Evolutionary conservation across 2,888 invertebrate genomes (phyloP), one percentile per base, ranked within the genome.

Genomic region (Crematogaster levior): DNA sequence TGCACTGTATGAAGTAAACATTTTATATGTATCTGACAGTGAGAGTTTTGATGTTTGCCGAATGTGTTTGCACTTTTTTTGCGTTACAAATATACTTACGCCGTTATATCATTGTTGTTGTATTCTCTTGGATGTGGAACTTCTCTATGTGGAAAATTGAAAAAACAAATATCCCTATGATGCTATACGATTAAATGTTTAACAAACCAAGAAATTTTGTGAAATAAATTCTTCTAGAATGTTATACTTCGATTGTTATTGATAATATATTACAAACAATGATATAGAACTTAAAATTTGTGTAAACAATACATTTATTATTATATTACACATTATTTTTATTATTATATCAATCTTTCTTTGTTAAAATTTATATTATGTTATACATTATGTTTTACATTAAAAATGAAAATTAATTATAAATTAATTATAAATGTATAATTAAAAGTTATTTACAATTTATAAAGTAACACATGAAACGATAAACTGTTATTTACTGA

Each of bases 1-100:
- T 93, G 94, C 94, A 94, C 93, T 89, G 90, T 93, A 91, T 91
- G 91, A 91, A 87, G 86, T 86, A 88, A 89, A 89, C 88, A 88
- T 91, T 88, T 91, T 92, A 91, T 91, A 91, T 93, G 92, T 94
- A 94, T 94, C 94, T 94, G 94, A 94, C 94, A 93, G 93, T 94
- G 94, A 93, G 94, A 94, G 94, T 94, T 94, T 94, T 94, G 94
- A 94, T 94, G 93, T 94, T 90, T 93, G 92, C 92, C 92, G 92
- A 94, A 93, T 94, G 93, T 93, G 90, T 93, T 92, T 94, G 93
- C 94, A 94, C 93, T 90, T 90, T 90, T 90, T 90, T 91, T 84
- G 43, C 79, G 66, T 87, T 84, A 91, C 86, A 86, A 83, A 88
- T 83, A 87, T 81, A 86, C 72, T 75, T 48, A 80, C 56, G 79